A percentile compares a stretch with the other conserved stretches of the same genome.
Conservation (phyloP, 1,140 invertebrate species). For the Achatina immaculata region DNA sequence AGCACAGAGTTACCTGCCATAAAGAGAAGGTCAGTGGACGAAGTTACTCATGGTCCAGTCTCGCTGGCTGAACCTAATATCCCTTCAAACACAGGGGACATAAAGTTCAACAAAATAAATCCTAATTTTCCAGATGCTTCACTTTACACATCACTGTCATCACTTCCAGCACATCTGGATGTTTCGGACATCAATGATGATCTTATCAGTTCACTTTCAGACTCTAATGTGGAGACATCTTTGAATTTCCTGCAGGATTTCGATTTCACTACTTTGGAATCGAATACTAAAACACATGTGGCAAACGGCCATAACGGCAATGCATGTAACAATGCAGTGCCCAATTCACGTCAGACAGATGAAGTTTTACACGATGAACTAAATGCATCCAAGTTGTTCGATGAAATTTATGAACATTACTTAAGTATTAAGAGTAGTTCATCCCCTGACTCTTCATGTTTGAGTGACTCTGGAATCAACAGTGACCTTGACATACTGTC, state of each 20-base stretch:
- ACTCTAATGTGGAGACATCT: slow-evolving; percentile 16
- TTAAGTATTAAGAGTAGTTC: slow-evolving; percentile 21
- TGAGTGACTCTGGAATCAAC: slow-evolving; percentile 49
- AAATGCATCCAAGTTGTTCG: slow-evolving; percentile 25
- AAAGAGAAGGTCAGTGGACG: neutral
- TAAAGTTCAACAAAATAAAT: neutral
- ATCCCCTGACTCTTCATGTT: slow-evolving; percentile 14
- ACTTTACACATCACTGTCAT: neutral
- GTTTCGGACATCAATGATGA: neutral
- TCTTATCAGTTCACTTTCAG: slow-evolving; percentile 10
- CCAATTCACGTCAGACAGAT: slow-evolving; percentile 31
- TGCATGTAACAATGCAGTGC: neutral
- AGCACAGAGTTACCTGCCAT: neutral
- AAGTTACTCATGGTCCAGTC: neutral
- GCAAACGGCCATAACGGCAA: neutral
- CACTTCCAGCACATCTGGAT: neutral
- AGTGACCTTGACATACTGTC: slow-evolving; percentile 53
- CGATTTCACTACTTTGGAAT: neutral
- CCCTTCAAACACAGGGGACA: neutral
- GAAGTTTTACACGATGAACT: slow-evolving; percentile 17
- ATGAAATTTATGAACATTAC: slow-evolving; percentile 23
- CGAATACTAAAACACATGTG: neutral
- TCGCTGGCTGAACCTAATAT: neutral
- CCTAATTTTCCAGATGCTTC: neutral
- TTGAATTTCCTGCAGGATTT: slow-evolving; percentile 23